Evolutionary conservation across 2,797 vertebrate species (phyloP), one percentile per base, ranked within the genome.

Genomic region (Florisuga fusca): DNA sequence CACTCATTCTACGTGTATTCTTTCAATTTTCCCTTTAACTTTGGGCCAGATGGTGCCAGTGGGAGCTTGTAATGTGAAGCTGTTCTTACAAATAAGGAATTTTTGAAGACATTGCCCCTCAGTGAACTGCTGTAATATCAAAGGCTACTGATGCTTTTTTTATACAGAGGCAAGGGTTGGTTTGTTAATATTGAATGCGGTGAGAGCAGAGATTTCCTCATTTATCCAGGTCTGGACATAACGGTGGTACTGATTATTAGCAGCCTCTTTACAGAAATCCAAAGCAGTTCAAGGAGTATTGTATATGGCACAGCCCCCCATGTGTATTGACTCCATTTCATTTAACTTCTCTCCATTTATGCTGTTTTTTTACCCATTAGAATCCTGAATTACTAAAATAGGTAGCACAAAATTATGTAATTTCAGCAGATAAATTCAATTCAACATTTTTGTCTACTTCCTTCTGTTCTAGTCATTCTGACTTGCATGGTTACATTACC

Each of bases 41-140:
- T 74, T 53, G 25, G 34, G 36, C 68, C 87, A 94, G 81, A 95
- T 90, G 78, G 81, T 94, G 75, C 72, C 82, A 89, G 78, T 18
- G 0, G 93, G 76, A 83, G 61, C 41, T 58, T 0, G 0, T 87
- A 80, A 93, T 54, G 41, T 80, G 81, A 87, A 87, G 45, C 84
- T 87, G 36, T 80, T 94, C 82, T 92, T 66, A 80, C 72, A 92
- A 87, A 87, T 77, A 83, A 57, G 79, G 73, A 87, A 64, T 79
- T 74, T 94, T 67, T 77, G 71, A 89, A 89, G 82, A 57, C 62
- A 61, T 17, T 80, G 61, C n/a, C 72, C 82, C 58, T 77, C 45
- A 38, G 64, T 85, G 87, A 92, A 80, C 84, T 87, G 31, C 29
- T 82, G 46, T 48, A 89, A 71, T 96, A 95, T 82, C 64, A 94